Percentiles rank a stretch among this genome's conserved stretches.
Conservation (phyloP, 2,888 invertebrate species). For the Phasia obesa region DNA sequence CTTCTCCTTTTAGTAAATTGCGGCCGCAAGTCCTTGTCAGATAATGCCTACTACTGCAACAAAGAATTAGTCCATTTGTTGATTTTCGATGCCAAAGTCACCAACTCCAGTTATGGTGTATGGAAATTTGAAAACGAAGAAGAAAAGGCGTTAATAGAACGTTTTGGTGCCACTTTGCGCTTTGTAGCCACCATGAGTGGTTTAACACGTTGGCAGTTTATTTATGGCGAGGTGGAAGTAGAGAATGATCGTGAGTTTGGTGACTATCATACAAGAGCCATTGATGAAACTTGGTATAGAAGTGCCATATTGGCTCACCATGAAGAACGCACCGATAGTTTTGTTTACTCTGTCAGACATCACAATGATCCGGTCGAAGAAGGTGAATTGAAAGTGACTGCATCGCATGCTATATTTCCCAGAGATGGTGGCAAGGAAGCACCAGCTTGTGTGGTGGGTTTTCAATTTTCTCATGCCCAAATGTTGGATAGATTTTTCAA, state of each 20-base stretch:
- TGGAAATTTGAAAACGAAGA: conserved; percentile 84
- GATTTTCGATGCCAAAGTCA: conserved; percentile 92
- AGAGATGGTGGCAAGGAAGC: conserved; percentile 89
- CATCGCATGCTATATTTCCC: conserved; percentile 92
- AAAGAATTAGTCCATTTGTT: conserved; percentile 92
- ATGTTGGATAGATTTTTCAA: conserved; percentile 88
- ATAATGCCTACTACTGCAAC: conserved; percentile 91
- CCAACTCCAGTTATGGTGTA: conserved; percentile 85
- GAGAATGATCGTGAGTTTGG: conserved; percentile 87
- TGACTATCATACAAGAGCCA: conserved; percentile 88
- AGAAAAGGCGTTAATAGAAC: conserved; percentile 84
- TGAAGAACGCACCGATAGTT: conserved; percentile 87
- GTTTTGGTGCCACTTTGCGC: conserved; percentile 89
- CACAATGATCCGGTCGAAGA: conserved; percentile 82
- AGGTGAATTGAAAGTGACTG: conserved; percentile 88
- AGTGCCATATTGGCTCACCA: conserved; percentile 93
- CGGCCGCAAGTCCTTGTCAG: conserved; percentile 85
- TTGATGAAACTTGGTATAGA: conserved; percentile 96
- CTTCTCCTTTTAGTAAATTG: conserved; percentile 85
- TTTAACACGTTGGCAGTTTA: conserved; percentile 92
- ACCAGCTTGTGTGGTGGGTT: conserved; percentile 94
- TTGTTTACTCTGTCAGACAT: conserved; percentile 90
- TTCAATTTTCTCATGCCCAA: conserved; percentile 89
- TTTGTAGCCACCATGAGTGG: conserved; percentile 96
- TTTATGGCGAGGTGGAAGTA: conserved; percentile 85